Evolutionary conservation across 1,140 invertebrate genomes (phyloP), one percentile per base, ranked within the genome.

Genomic region (Papilio xuthus): DNA sequence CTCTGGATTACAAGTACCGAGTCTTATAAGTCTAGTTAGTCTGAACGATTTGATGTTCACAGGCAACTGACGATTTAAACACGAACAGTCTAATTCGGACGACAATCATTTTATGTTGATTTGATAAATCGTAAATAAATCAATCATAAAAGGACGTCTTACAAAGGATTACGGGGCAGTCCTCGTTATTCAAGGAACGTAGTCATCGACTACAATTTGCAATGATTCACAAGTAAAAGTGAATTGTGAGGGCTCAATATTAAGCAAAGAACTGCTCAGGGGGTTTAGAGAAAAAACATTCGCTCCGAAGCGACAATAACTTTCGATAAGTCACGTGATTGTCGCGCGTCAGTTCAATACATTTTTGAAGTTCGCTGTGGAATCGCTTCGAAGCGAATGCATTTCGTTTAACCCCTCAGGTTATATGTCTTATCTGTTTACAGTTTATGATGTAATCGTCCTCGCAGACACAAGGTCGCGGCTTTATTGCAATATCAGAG

Each of bases 401-500:
- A n/a, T n/a, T n/a, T n/a, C n/a, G n/a, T n/a, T n/a, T n/a, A n/a
- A n/a, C n/a, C n/a, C n/a, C n/a, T n/a, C n/a, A n/a, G 20, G 41
- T 42, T 71, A 70, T 37, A 18, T 42, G 6, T 41, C 10, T 41
- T 71, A n/a, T n/a, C n/a, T 71, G 20, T n/a, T 1, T 20, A n/a
- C 72, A 26, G 15, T 76, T 28, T 56, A 75, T 76, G 74, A 76
- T 76, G 74, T 76, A 76, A 76, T 76, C 50, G 74, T 76, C 50
- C 28, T 37, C 72, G 47, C 72, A 56, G 47, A 32, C 72, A 47
- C 70, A 76, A 76, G 74, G 74, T 76, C 74, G 74, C 28, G 13
- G 37, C 32, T 76, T 75, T 75, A 75, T 75, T 76, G 74, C 74
- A 63, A 20, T 60, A 60, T 75, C 72, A 75, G 53, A 76, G 9